Conservation (phyloP, 2,797 vertebrate species). For the Iguana delicatissima region DNA sequence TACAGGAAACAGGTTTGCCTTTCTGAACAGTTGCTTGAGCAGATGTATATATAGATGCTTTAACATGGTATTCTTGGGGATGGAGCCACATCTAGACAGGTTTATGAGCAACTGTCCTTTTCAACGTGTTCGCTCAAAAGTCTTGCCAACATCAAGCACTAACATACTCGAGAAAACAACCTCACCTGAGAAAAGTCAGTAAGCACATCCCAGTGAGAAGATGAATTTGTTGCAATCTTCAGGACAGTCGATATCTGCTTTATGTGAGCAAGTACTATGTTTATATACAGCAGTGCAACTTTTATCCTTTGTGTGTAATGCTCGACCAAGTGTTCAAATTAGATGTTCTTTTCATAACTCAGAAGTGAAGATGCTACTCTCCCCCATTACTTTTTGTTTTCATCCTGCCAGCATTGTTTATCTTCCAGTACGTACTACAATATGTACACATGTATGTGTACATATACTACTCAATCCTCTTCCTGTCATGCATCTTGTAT, state of each 20-base stretch:
- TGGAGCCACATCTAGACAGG: not conserved
- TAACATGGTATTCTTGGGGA: not conserved
- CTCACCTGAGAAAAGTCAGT: not conserved
- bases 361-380: not conserved
- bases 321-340: not conserved
- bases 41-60: not conserved
- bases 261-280: not conserved
- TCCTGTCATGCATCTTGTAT: not conserved
- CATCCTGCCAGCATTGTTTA: not conserved
- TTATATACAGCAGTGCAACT: not conserved
- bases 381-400: not conserved
- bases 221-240: not conserved
- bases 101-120: not conserved
- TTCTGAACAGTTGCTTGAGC: conserved; percentile 3
- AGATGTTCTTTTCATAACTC: not conserved
- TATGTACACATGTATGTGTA: not conserved
- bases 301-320: not conserved
- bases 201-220: not conserved
- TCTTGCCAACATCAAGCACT: not conserved
- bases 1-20: not conserved
- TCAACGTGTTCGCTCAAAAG: not conserved
- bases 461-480: not conserved
- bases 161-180: not conserved
- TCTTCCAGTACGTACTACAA: not conserved
- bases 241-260: not conserved